A percentile compares a stretch with the other conserved stretches of the same genome.
Evolutionary conservation across 1,140 invertebrate genomes (phyloP).

Genomic region (Sipha flava): DNA sequence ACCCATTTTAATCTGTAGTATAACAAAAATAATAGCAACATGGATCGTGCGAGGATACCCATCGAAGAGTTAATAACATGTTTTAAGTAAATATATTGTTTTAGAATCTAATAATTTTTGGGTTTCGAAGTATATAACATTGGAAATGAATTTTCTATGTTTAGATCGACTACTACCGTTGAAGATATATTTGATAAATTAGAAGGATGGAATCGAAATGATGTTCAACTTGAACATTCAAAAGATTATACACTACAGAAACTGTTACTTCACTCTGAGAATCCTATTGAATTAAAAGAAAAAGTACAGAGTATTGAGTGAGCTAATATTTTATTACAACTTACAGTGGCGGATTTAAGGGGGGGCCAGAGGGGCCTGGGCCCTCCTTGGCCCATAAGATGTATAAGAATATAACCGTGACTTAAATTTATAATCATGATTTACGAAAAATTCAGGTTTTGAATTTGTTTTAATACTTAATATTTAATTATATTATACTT

Average conservation of each 20-base stretch:
- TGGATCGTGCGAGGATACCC: neutral
- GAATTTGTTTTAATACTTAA: too few relatives aligned
- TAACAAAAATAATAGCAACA: neutral
- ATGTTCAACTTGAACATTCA: neutral
- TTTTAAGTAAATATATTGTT: slow-evolving; percentile 4
- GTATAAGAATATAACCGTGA: too few relatives aligned
- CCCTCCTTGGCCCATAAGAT: too few relatives aligned
- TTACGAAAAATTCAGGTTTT: too few relatives aligned
- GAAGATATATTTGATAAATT: slow-evolving; percentile 18
- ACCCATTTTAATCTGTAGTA: neutral
- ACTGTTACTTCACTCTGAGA: neutral
- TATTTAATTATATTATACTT: too few relatives aligned
- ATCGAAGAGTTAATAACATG: slow-evolving; percentile 4
- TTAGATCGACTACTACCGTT: slow-evolving; percentile 7
- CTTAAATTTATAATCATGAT: too few relatives aligned
- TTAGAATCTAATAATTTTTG: neutral
- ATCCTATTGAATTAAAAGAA: slow-evolving; percentile 3
- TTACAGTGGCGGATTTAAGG: too few relatives aligned
- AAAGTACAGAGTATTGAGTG: neutral
- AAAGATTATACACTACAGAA: neutral
- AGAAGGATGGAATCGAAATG: neutral
- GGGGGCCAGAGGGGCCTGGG: too few relatives aligned
- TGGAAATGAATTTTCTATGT: neutral
- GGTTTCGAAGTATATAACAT: neutral
- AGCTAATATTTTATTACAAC: neutral